A percentile compares a stretch with the other conserved stretches of the same genome.
phyloP scores from a whole-genome alignment of 1,140 invertebrate genomes.

The Heliothis virescens region DNA sequence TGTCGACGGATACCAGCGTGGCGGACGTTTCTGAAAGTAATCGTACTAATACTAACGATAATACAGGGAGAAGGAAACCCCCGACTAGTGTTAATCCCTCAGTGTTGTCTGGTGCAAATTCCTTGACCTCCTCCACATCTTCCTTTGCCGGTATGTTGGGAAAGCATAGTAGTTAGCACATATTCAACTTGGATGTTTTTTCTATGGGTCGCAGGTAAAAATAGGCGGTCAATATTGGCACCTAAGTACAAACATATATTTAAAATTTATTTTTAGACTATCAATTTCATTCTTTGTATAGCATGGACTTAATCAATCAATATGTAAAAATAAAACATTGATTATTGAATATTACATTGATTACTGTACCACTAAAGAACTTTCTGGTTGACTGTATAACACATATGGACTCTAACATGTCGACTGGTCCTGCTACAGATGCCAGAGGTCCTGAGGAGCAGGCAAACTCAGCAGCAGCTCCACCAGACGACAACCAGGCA shows the following conservation, averaged over 20 bases:
- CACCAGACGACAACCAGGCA: conserved; percentile 63
- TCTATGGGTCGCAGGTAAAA: conserved; percentile 9
- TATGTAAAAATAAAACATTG: background rate
- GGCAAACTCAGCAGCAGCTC: conserved; percentile 50
- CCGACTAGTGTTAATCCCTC: conserved; percentile 70
- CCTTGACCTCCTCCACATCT: conserved; percentile 77
- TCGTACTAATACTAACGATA: conserved; percentile 60
- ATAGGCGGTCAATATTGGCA: background rate
- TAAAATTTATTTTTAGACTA: background rate
- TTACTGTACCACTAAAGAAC: background rate
- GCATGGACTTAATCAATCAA: background rate
- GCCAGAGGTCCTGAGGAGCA: conserved; percentile 66
- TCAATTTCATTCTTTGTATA: background rate
- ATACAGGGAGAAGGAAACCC: conserved; percentile 64
- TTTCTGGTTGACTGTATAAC: background rate
- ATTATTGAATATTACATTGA: background rate
- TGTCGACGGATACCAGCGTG: conserved; percentile 68
- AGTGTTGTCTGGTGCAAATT: conserved; percentile 80
- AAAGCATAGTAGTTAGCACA: background rate
- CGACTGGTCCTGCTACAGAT: conserved; percentile 59
- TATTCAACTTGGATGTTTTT: background rate
- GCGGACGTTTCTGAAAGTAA: conserved; percentile 62
- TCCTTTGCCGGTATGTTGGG: conserved; percentile 77
- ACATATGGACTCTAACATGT: background rate
- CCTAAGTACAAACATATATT: background rate